Percentiles rank a stretch among this genome's conserved stretches.
Conservation (phyloP, 35 echinoderm and acorn worm species). For the Apostichopus parvimensis region DNA sequence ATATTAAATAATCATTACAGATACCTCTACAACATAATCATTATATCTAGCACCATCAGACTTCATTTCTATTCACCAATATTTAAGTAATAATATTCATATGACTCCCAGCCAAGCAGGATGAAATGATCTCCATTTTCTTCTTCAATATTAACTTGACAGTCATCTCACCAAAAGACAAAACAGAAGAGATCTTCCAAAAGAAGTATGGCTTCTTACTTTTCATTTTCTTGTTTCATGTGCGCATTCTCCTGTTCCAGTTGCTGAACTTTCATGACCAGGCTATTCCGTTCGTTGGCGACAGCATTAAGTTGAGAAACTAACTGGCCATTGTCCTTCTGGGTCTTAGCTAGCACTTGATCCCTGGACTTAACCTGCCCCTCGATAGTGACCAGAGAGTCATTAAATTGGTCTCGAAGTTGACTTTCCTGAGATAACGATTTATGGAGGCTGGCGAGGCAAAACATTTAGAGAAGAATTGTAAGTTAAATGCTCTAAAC, state of each 20-base stretch:
- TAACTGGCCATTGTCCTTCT: conserved; percentile 80
- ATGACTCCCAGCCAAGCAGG: too few relatives aligned
- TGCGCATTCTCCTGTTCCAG: conserved; percentile 59
- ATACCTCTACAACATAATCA: too few relatives aligned
- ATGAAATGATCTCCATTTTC: too few relatives aligned
- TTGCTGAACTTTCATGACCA: conserved; percentile 70
- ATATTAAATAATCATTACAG: too few relatives aligned
- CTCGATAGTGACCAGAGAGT: conserved; percentile 81
- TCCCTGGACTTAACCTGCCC: conserved; percentile 84
- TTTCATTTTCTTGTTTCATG: conserved; percentile 54
- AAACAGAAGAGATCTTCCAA: too few relatives aligned
- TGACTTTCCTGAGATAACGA: conserved; percentile 90
- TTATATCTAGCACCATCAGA: too few relatives aligned
- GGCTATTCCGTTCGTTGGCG: conserved; percentile 75
- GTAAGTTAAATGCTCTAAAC: neutral
- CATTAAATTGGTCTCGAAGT: conserved; percentile 92
- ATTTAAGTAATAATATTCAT: too few relatives aligned
- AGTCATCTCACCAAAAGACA: neutral
- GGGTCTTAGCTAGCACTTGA: conserved; percentile 71
- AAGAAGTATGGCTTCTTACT: conserved; percentile 55
- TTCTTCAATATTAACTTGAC: too few relatives aligned
- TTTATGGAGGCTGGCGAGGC: conserved; percentile 81
- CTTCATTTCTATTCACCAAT: too few relatives aligned
- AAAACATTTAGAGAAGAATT: neutral
- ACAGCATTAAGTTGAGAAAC: conserved; percentile 59